phyloP scores from a whole-genome alignment of 30 jellyfish, hydroid and myxozoan genomes.

The Morbakka virulenta region DNA sequence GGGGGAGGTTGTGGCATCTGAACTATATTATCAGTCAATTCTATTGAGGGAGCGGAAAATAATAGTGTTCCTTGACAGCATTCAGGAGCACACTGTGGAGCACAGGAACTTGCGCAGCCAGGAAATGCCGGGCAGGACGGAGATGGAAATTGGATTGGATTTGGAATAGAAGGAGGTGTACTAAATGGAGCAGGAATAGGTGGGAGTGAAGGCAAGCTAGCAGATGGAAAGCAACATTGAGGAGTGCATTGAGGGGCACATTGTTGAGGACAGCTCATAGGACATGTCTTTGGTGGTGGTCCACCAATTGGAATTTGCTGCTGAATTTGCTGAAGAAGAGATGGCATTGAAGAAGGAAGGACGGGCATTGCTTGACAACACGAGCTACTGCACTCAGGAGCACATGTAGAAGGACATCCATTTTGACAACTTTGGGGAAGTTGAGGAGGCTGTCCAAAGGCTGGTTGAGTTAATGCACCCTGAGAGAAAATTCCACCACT shows the following conservation, averaged over 20 bases:
- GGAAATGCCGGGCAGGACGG: constrained; percentile 42
- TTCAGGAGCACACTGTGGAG: constrained; percentile 65
- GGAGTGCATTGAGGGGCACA: constrained; percentile 94
- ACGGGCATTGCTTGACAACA: constrained; percentile 57
- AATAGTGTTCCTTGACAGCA: constrained; percentile 42
- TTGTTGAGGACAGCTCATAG: constrained; percentile 71
- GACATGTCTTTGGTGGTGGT: constrained; percentile 69
- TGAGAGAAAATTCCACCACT: neutral
- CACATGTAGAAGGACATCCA: constrained; percentile 70
- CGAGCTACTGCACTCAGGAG: constrained; percentile 70
- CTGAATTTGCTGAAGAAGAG: constrained; percentile 49
- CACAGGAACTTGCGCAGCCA: constrained; percentile 64
- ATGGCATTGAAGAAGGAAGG: constrained; percentile 25
- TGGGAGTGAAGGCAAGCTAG: constrained; percentile 45
- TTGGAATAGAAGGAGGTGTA: constrained; percentile 35
- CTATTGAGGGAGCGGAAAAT: constrained; percentile 25
- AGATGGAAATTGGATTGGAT: constrained; percentile 9
- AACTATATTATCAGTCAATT: constrained; percentile 29
- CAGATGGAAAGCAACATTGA: constrained; percentile 86
- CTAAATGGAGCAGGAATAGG: constrained; percentile 39
- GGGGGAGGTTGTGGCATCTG: constrained; percentile 67
- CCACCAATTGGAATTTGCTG: constrained; percentile 50
- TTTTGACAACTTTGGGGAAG: constrained; percentile 55
- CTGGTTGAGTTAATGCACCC: neutral
- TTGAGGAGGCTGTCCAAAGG: constrained; percentile 2